Base-by-base conservation (phyloP, 2,797 vertebrate species). In the Falco biarmicus region DNA sequence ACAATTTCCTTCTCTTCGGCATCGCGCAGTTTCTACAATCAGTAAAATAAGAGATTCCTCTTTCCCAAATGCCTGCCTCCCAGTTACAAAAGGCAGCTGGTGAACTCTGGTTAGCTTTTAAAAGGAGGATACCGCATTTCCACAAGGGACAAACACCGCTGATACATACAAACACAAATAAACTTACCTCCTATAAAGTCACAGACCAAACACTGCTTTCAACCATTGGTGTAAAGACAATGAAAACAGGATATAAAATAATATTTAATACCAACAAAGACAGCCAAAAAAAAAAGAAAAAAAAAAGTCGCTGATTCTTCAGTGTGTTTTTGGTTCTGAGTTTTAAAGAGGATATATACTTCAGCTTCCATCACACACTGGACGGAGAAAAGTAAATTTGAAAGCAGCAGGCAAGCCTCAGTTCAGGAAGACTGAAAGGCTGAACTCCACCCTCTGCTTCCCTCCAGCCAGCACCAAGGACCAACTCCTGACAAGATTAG, bases 151-250 rank as follows among this genome's bases (percentile, higher is more conserved):
- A 96, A 94, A 98, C 96, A 91, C 79, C 0, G 54, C 94, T 87
- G 63, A 76, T 89, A 98, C 95, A 96, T 47, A 97, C 85, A 98
- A 37, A 97, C 81, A 97, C 18, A 97, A 94, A 98, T 95, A n/a
- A 97, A 98, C 98, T 98, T 98, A 98, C 98, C 98, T 98, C 98
- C 96, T 97, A 95, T 64, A 97, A 97, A 96, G 97, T 96, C 98
- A 98, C 83, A 98, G 96, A 98, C 93, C 97, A 97, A 98, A 97
- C 95, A 98, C 97, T 89, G 97, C 96, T 98, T 98, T 98, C 98
- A 98, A 98, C 84, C 98, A 98, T 98, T 97, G 97, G 94, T 97
- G 97, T 95, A 97, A 98, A 96, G 94, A 98, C 96, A 98, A 97
- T 97, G 95, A 95, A 94, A 97, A 97, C 95, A 96, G 95, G 94